Conservation (phyloP, 2,797 vertebrate species). For the Prunella strophiata region DNA sequence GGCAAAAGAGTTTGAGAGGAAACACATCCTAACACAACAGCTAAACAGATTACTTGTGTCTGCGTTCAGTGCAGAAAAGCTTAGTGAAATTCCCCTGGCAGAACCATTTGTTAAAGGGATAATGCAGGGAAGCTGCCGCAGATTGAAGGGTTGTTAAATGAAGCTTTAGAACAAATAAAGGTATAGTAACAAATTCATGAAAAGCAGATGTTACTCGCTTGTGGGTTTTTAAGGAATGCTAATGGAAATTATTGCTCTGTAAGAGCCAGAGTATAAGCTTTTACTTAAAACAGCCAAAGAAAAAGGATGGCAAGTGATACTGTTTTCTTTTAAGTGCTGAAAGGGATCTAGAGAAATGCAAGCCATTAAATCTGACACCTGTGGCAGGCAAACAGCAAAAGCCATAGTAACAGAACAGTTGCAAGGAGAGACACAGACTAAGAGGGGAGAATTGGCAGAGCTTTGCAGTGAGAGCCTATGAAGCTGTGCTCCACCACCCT, state of each 20-base stretch:
- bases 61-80: accelerated
- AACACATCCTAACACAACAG: neutral
- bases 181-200: neutral
- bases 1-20: neutral
- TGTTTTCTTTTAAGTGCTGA: neutral
- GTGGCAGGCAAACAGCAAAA: neutral
- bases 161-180: neutral
- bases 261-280: neutral
- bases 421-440: neutral
- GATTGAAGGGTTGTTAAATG: neutral
- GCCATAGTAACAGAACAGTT: neutral
- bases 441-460: neutral
- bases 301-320: neutral
- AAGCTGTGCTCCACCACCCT: neutral
- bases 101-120: neutral
- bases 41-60: neutral
- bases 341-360: neutral
- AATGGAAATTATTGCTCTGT: neutral
- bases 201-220: neutral
- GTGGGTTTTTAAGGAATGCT: neutral
- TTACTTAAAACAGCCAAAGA: neutral
- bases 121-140: conserved; percentile 5
- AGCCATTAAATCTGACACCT: neutral
- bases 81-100: neutral
- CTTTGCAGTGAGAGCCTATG: neutral